phyloP scores from a whole-genome alignment of 92 coral and sea anemone species.

The Bergia sp. region DNA sequence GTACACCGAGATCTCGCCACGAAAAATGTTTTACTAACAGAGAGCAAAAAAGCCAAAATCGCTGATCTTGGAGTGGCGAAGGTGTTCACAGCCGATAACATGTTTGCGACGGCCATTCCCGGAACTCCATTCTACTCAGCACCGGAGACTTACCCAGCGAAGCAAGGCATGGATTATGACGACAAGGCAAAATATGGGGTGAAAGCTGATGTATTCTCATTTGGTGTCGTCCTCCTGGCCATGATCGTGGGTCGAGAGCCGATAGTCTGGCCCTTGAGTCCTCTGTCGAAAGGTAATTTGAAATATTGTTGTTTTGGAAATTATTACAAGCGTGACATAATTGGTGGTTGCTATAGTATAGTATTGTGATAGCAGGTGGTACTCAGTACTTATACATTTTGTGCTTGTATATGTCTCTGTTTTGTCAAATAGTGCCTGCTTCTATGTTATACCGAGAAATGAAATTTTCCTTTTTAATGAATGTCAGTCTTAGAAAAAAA shows the following conservation, averaged over 20 bases:
- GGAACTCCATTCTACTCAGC: constrained; percentile 86
- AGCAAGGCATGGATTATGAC: constrained; percentile 36
- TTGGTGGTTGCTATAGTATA: background rate
- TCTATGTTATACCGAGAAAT: too few relatives aligned
- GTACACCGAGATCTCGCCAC: constrained; percentile 84
- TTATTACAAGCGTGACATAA: constrained; percentile 18
- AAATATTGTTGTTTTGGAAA: background rate
- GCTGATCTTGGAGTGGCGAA: constrained; percentile 86
- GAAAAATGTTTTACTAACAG: constrained; percentile 72
- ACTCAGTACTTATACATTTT: background rate
- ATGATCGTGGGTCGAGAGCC: constrained; percentile 84
- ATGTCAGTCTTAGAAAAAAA: too few relatives aligned
- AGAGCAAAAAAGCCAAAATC: constrained; percentile 65
- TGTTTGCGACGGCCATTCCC: constrained; percentile 70
- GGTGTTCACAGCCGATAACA: constrained; percentile 67
- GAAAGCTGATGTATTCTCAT: constrained; percentile 81
- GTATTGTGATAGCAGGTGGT: background rate
- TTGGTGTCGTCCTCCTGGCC: constrained; percentile 73
- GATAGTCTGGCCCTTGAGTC: constrained; percentile 59
- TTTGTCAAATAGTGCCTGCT: too few relatives aligned
- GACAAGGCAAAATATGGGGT: constrained; percentile 64
- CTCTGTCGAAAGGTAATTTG: constrained; percentile 55
- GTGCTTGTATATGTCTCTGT: too few relatives aligned
- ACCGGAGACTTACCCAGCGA: constrained; percentile 75
- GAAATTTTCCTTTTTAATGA: too few relatives aligned